Percentiles rank a stretch among this genome's conserved stretches.
phyloP scores from a whole-genome alignment of 2,888 invertebrate species.

The Matsumyia berberina region DNA sequence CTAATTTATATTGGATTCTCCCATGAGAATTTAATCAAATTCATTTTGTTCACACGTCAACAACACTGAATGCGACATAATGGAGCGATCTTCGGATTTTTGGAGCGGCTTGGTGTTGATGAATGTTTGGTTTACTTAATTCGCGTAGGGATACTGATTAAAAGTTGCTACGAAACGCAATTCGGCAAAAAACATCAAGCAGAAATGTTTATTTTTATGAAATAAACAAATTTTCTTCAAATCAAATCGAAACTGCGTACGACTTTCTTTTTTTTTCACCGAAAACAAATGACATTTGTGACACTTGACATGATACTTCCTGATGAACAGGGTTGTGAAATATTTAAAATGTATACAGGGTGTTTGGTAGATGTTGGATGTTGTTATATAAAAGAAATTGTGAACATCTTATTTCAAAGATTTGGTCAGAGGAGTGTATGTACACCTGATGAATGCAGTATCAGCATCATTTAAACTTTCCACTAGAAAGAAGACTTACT shows the following conservation, averaged over 20 bases:
- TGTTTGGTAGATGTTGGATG: background rate
- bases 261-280: constrained; percentile 46
- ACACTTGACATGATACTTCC: constrained; percentile 1
- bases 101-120: background rate
- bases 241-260: constrained; percentile 36
- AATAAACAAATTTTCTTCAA: constrained; percentile 57
- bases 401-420: too few relatives aligned
- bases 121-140: background rate
- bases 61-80: constrained; percentile 42
- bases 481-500: too few relatives aligned
- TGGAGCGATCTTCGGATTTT: background rate
- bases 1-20: constrained; percentile 31
- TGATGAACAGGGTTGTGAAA: constrained; percentile 22
- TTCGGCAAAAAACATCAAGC: constrained; percentile 23
- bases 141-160: background rate
- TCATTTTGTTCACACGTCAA: constrained; percentile 63
- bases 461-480: too few relatives aligned
- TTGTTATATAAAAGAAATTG: too few relatives aligned
- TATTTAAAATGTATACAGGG: background rate
- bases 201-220: constrained; percentile 35
- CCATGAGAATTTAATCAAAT: constrained; percentile 38
- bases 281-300: constrained; percentile 11
- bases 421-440: too few relatives aligned
- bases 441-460: too few relatives aligned
- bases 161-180: background rate